phyloP scores from a whole-genome alignment of 2,888 invertebrate species.

The Euphydryas editha region DNA sequence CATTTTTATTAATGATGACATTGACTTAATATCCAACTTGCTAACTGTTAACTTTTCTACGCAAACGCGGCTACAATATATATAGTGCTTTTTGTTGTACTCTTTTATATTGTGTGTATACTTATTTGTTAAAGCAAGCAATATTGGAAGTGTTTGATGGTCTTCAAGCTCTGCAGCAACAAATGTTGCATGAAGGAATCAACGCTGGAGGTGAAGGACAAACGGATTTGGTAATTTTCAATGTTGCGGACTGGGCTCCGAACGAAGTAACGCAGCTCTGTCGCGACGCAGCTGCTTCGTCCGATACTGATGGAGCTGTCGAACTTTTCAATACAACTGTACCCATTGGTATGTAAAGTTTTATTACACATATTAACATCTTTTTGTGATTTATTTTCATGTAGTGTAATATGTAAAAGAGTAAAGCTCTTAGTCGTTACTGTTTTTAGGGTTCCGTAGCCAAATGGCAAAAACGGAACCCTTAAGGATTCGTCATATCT shows the following conservation, averaged over 20 bases:
- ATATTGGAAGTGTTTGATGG: slow-evolving; percentile 65
- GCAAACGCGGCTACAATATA: too few species aligned
- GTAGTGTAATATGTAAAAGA: too few species aligned
- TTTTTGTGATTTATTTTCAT: too few species aligned
- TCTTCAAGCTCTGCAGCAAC: slow-evolving; percentile 61
- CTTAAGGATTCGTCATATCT: too few species aligned
- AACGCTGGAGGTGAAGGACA: slow-evolving; percentile 57
- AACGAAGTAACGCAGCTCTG: slow-evolving; percentile 70
- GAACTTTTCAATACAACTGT: slow-evolving; percentile 57
- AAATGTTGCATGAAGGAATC: slow-evolving; percentile 62
- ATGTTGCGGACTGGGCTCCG: slow-evolving; percentile 73
- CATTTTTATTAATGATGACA: too few species aligned
- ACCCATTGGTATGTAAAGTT: slow-evolving; percentile 56
- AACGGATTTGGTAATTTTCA: slow-evolving; percentile 68
- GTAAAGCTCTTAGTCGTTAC: too few species aligned
- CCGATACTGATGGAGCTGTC: slow-evolving; percentile 54
- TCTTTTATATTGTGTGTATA: too few species aligned
- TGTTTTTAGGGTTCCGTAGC: too few species aligned
- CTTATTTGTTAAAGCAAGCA: slow-evolving; percentile 59
- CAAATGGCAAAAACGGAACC: too few species aligned
- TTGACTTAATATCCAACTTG: too few species aligned
- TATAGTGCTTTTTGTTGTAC: too few species aligned
- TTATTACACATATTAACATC: background rate
- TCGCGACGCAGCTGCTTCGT: slow-evolving; percentile 57
- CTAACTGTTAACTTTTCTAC: too few species aligned